A percentile compares a stretch with the other conserved stretches of the same genome.
These are phyloP conservation scores for Dryomyza anilis DNA, from an alignment of 2,888 invertebrate species.

Conservation along the genomic window DNA sequence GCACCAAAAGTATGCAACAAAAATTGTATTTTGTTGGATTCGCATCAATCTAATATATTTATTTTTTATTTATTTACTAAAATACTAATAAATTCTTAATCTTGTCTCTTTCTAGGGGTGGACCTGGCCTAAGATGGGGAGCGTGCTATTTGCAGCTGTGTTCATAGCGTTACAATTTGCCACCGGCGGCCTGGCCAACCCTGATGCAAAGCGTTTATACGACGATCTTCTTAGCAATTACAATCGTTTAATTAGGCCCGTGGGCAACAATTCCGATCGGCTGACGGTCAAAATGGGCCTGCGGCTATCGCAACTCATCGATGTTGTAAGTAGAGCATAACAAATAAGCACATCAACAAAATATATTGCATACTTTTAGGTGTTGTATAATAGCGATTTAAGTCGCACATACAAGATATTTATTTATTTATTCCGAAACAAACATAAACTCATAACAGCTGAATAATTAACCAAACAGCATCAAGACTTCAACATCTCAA, in stretches of 20 bases:
- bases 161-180: constrained; percentile 78
- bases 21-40: no score
- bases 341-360: not conserved
- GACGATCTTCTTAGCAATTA: constrained; percentile 94
- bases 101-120: constrained; percentile 69
- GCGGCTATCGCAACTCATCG: constrained; percentile 86
- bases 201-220: constrained; percentile 91
- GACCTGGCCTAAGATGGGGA: constrained; percentile 86
- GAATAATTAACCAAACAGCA: no score
- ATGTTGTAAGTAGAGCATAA: constrained; percentile 76
- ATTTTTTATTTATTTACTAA: no score
- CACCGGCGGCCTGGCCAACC: constrained; percentile 82
- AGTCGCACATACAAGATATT: no score
- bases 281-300: constrained; percentile 95
- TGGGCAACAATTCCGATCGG: constrained; percentile 91
- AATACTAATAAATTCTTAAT: no score
- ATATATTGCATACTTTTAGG: not conserved
- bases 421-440: no score
- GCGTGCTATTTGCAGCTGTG: constrained; percentile 73
- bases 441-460: no score
- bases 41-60: no score
- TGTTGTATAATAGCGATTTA: not conserved
- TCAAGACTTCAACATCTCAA: no score
- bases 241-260: constrained; percentile 93
- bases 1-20: no score